Percentiles rank a stretch among this genome's conserved stretches.
Evolutionary conservation across 2,888 invertebrate species (phyloP).

Genomic region (Cordilura impudica): DNA sequence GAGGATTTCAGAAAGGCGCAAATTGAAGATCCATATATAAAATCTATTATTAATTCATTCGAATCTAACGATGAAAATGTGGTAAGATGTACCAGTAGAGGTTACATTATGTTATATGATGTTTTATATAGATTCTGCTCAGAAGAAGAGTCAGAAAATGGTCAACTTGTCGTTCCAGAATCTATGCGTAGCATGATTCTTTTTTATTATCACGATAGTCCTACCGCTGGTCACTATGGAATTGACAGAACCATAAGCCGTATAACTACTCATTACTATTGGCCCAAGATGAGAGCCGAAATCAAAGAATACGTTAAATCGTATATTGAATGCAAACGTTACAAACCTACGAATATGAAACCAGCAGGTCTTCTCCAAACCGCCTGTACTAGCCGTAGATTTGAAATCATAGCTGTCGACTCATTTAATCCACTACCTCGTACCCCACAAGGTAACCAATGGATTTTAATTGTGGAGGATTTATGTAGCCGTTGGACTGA

Average conservation of each 20-base stretch:
- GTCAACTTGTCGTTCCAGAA: no score
- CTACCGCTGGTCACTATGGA: no score
- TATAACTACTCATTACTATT: no score
- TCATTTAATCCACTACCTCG: constrained; percentile 58
- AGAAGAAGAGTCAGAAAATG: no score
- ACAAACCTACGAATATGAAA: constrained; percentile 25
- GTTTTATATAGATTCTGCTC: no score
- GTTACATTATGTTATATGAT: no score
- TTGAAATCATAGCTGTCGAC: constrained; percentile 60
- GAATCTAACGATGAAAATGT: constrained; percentile 38
- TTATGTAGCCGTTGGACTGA: constrained; percentile 67
- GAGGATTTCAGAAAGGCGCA: constrained; percentile 50
- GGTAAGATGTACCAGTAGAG: neutral
- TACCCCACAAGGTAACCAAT: constrained; percentile 57
- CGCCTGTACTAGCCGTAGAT: constrained; percentile 13
- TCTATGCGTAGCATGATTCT: no score
- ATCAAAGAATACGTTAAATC: no score
- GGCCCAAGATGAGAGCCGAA: no score
- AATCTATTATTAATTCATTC: constrained; percentile 30
- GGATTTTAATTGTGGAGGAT: constrained; percentile 68
- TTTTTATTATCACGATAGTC: no score
- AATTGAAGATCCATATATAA: no score
- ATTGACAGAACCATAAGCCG: no score
- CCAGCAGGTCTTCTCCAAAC: constrained; percentile 21
- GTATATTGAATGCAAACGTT: neutral